These are phyloP conservation scores for Brachionus rubens DNA, from an alignment of 1,140 invertebrate genomes.

Conservation along the genomic window DNA sequence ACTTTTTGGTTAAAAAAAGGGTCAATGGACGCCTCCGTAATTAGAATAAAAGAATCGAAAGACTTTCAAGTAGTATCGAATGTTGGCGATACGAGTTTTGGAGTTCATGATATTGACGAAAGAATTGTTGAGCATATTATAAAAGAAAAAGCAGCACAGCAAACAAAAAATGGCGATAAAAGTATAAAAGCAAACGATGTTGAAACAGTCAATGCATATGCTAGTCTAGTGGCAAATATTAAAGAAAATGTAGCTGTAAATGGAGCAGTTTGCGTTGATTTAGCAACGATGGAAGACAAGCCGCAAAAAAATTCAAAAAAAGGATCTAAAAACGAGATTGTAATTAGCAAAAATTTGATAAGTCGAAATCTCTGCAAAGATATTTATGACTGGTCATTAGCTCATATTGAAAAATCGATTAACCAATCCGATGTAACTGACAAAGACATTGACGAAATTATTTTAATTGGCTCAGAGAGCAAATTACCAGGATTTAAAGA, in stretches of 20 bases:
- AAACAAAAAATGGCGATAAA: not conserved
- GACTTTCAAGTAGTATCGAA: slow-evolving; percentile 43
- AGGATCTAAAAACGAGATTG: not conserved
- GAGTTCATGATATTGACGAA: slow-evolving; percentile 34
- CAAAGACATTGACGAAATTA: slow-evolving; percentile 26
- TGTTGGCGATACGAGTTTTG: slow-evolving; percentile 38
- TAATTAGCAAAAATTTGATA: slow-evolving; percentile 24
- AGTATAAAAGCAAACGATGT: not conserved
- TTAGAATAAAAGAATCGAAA: slow-evolving; percentile 26
- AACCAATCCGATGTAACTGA: slow-evolving; percentile 29
- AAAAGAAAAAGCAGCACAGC: slow-evolving; percentile 4
- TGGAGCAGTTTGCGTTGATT: not conserved
- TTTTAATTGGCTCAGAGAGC: slow-evolving; percentile 3
- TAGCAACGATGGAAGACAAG: not conserved
- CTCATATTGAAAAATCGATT: slow-evolving; percentile 35
- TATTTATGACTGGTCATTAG: slow-evolving; percentile 42
- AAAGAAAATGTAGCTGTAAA: not conserved
- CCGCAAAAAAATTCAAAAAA: not conserved
- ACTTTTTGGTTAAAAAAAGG: not conserved
- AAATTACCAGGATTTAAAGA: slow-evolving; percentile 40
- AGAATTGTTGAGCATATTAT: slow-evolving; percentile 17
- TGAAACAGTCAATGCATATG: slow-evolving; percentile 14
- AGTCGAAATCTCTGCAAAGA: slow-evolving; percentile 14
- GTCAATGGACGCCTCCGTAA: slow-evolving; percentile 40
- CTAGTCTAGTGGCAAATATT: not conserved